Base-by-base conservation (phyloP, 37 sponge, comb jelly and placozoan genomes). In the Aphrocallistes beatrix region DNA sequence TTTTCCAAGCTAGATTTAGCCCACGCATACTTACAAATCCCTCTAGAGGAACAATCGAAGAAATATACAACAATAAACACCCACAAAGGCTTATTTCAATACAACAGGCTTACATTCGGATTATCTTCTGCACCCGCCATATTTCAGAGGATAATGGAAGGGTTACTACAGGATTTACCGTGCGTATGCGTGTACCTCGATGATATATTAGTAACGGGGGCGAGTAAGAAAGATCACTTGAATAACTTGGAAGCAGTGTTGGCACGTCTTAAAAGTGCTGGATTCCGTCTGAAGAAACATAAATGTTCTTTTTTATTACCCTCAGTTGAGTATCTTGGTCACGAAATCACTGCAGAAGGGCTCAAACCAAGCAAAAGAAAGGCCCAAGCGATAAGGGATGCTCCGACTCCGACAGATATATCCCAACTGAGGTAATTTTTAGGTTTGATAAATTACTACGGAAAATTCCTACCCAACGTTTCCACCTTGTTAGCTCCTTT, bases 11-110 rank as follows among this genome's bases (percentile, higher is more conserved):
- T 85, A 38, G 86, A 89, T 37, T 28, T 86, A 50, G 36, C 37
- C 1, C n/a, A n/a, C n/a, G n/a, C n/a, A n/a, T n/a, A n/a, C n/a
- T n/a, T n/a, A n/a, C n/a, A n/a, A n/a, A n/a, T n/a, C n/a, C n/a
- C 36, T 48, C 38, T 86, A 37, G 84, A 89, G 25, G 51, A 86
- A 30, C 32, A 86, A 51, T 81, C 51, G 0, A 86, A 84, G 36
- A 10, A 83, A 25, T 81, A 36, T 36, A 81, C 51, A n/a, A 83
- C 84, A n/a, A 45, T 89, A 8, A 86, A 82, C 38, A 89, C 90
- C 0, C 87, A 89, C 39, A 87, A 85, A 83, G 90, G 87, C 1
- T 51, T 86, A 1, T 86, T 86, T 39, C 75, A 83, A 17, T 89
- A 84, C 49, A 84, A 82, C 36, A 38, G 90, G 36, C 49, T 84